phyloP scores from a whole-genome alignment of 2,888 invertebrate genomes.

The Pollenia labialis region DNA sequence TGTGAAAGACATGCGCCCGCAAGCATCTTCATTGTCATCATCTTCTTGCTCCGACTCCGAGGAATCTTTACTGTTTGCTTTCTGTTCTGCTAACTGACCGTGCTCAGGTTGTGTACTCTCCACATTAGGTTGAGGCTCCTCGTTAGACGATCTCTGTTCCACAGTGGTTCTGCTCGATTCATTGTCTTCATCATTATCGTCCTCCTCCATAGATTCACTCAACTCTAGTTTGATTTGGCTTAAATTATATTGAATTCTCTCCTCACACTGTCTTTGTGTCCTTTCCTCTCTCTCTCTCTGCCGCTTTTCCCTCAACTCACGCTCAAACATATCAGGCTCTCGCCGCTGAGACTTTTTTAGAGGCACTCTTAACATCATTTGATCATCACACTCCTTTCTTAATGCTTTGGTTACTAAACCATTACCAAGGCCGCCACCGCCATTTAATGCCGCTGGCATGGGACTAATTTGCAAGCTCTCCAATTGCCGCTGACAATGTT shows the following conservation, averaged over 20 bases:
- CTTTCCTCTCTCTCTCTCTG: slow-evolving; percentile 59
- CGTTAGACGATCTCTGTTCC: slow-evolving; percentile 42
- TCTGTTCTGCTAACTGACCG: background rate
- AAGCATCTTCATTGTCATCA: slow-evolving; percentile 4
- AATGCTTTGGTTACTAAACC: slow-evolving; percentile 69
- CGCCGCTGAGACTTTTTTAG: slow-evolving; percentile 79
- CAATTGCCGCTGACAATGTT: slow-evolving; percentile 80
- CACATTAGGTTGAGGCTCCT: slow-evolving; percentile 50
- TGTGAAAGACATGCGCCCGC: slow-evolving; percentile 16
- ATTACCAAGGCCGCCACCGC: slow-evolving; percentile 72
- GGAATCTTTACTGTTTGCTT: slow-evolving; percentile 3
- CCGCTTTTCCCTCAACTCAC: slow-evolving; percentile 29
- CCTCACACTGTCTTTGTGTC: slow-evolving; percentile 45
- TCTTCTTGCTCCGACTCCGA: slow-evolving; percentile 62
- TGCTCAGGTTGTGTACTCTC: slow-evolving; percentile 62
- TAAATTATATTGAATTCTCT: slow-evolving; percentile 63
- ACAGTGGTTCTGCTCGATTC: slow-evolving; percentile 63
- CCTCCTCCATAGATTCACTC: slow-evolving; percentile 73
- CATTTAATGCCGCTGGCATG: slow-evolving; percentile 51
- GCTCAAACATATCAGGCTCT: slow-evolving; percentile 74
- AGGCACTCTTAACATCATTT: slow-evolving; percentile 75
- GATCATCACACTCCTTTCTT: slow-evolving; percentile 63
- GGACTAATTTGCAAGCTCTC: slow-evolving; percentile 74
- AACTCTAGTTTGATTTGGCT: slow-evolving; percentile 63
- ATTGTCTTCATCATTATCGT: slow-evolving; percentile 69